phyloP scores from a whole-genome alignment of 92 coral and sea anemone genomes.

The Nematostella vectensis region DNA sequence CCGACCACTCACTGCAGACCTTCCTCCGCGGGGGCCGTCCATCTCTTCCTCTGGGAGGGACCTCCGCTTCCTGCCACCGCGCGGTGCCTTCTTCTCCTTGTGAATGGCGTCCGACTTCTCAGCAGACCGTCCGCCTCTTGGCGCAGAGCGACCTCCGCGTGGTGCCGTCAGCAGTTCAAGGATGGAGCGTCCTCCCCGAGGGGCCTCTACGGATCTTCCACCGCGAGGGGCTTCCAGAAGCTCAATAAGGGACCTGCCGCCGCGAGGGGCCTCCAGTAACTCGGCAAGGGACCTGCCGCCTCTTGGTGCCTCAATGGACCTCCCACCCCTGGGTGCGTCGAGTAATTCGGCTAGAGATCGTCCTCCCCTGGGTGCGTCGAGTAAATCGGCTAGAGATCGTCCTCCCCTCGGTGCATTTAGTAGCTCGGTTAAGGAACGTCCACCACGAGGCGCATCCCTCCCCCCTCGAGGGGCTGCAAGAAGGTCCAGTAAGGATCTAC shows the following conservation, averaged over 20 bases:
- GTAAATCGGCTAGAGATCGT: slow-evolving; percentile 10
- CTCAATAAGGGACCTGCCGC: slow-evolving; percentile 23
- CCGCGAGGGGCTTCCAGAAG: slow-evolving; percentile 39
- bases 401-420: slow-evolving; percentile 50
- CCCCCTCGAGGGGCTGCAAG: slow-evolving; percentile 54
- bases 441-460: slow-evolving; percentile 38
- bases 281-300: slow-evolving; percentile 13
- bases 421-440: slow-evolving; percentile 30
- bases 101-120: slow-evolving; percentile 3
- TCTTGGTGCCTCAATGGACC: slow-evolving; percentile 27
- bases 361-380: slow-evolving; percentile 50
- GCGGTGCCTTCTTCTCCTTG: slow-evolving; percentile 4
- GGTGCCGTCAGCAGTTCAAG: slow-evolving; percentile 11
- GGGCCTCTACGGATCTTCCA: slow-evolving; percentile 26
- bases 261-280: slow-evolving; percentile 40
- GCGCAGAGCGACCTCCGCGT: slow-evolving; percentile 27
- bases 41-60: neutral
- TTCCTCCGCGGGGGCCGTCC: slow-evolving; percentile 4
- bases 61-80: slow-evolving; percentile 14
- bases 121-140: slow-evolving; percentile 17
- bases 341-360: slow-evolving; percentile 15
- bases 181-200: slow-evolving; percentile 43
- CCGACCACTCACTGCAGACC: neutral
- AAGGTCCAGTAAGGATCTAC: slow-evolving; percentile 41
- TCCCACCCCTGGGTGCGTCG: slow-evolving; percentile 31